These are phyloP conservation scores for Steinernema khuongi DNA, from an alignment of 1,140 invertebrate species.

Conservation along the genomic window DNA sequence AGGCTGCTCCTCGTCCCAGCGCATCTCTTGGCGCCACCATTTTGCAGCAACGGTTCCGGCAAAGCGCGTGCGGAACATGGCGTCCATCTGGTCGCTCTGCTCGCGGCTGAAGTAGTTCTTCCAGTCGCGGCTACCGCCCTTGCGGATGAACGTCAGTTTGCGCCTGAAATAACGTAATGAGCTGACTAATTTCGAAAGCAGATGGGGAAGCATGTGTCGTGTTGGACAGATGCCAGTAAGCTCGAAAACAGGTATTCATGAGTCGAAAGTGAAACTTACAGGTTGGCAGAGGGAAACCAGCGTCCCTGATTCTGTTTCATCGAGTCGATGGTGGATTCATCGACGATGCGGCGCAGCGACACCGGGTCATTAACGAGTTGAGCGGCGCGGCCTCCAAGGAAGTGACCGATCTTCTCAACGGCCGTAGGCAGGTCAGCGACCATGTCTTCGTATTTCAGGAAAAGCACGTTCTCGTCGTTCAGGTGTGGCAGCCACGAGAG, in stretches of 20 bases:
- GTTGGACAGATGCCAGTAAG: neutral
- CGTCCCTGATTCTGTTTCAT: constrained; percentile 55
- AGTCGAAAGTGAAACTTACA: constrained; percentile 48
- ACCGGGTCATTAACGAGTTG: constrained; percentile 42
- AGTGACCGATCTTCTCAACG: constrained; percentile 51
- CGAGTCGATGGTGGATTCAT: constrained; percentile 47
- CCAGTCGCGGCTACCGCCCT: constrained; percentile 60
- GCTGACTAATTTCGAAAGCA: neutral
- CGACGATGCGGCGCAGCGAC: constrained; percentile 41
- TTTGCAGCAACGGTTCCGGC: constrained; percentile 45
- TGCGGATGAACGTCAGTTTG: constrained; percentile 55
- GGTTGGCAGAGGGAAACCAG: constrained; percentile 49
- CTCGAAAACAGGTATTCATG: constrained; percentile 17
- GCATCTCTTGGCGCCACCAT: constrained; percentile 39
- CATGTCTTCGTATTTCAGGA: constrained; percentile 58
- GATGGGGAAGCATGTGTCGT: neutral
- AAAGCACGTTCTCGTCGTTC: constrained; percentile 55
- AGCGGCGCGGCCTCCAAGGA: constrained; percentile 49
- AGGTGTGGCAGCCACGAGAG: constrained; percentile 53
- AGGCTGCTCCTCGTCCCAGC: constrained; percentile 23
- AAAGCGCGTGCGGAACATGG: constrained; percentile 35
- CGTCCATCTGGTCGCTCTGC: constrained; percentile 57
- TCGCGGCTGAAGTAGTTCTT: constrained; percentile 60
- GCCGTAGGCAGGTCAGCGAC: constrained; percentile 39
- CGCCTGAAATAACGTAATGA: constrained; percentile 23